Evolutionary conservation across 1,140 invertebrate species (phyloP), one percentile per base, ranked within the genome.

Genomic region (Oryctes rhinoceros): DNA sequence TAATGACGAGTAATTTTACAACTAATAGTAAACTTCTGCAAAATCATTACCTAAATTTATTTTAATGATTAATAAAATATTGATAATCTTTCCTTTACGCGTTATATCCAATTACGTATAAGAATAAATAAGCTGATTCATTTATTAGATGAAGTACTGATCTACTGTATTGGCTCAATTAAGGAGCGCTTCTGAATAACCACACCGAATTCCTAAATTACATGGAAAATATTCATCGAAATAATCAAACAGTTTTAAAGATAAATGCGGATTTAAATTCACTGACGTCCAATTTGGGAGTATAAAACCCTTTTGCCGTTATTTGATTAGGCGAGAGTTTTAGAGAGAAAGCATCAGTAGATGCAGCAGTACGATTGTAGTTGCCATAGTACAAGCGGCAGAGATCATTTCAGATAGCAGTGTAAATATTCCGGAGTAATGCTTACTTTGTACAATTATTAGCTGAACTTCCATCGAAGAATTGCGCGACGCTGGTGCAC

Each of bases 361-460:
- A 44, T 44, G 39, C 39, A 44, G 39, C 9, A 44, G 39, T 10
- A 44, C 39, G 39, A 44, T 10, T 7, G 53, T 62, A 62, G 53
- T 62, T n/a, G 7, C 53, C 1, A 62, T 62, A 62, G 53, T 62
- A 62, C 0, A n/a, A 62, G 5, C 53, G 13, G 53, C 53, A 13
- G 53, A 62, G 53, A 62, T 62, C 53, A 20, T 62, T 62, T 1
- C 53, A 62, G 53, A 62, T 62, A 62, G 53, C 53, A 18, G 53
- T 62, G 53, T 62, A 7, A 62, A 62, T 62, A 62, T 15, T 62
- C 53, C 53, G 53, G 13, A 62, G 53, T 62, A 62, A 62, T 62
- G 53, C 53, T 62, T 62, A 20, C 15, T 18, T 62, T 62, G 53
- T 62, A 62, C 53, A 62, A 62, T 62, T 62, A 62, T 62, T 62